phyloP scores from a whole-genome alignment of 2,797 vertebrate genomes.

The Sternarchorhynchus goeldii region DNA sequence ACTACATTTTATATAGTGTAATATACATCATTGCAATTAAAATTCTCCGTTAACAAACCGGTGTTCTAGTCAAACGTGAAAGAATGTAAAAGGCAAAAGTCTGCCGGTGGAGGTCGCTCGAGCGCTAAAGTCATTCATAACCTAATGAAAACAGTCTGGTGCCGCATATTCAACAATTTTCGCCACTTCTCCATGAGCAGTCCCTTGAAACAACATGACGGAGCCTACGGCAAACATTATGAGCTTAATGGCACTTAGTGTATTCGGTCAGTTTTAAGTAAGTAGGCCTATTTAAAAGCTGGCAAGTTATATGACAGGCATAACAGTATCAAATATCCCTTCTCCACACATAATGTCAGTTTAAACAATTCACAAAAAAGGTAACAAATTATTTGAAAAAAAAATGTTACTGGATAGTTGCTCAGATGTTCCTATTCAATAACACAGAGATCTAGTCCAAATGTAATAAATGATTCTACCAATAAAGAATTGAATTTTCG shows the following conservation, averaged over 20 bases:
- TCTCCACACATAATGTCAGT: conserved; percentile 1
- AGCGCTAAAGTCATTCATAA: not conserved
- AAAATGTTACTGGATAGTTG: not conserved
- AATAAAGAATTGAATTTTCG: not conserved
- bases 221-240: conserved; percentile 10
- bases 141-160: not conserved
- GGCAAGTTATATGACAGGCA: not conserved
- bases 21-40: conserved; percentile 37
- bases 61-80: conserved; percentile 15
- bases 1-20: conserved; percentile 32
- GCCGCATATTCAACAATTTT: conserved; percentile 20
- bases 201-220: conserved; percentile 10
- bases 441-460: conserved; percentile 4
- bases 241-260: conserved; percentile 45
- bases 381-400: conserved; percentile 9
- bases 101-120: not conserved
- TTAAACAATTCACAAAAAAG: not conserved
- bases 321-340: conserved; percentile 8
- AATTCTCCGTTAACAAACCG: conserved; percentile 11
- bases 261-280: conserved; percentile 43
- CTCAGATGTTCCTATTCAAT: not conserved
- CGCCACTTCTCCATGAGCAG: conserved; percentile 18
- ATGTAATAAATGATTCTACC: not conserved
- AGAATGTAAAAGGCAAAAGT: not conserved
- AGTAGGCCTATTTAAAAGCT: conserved; percentile 16